These are phyloP conservation scores for Drosophila nigrodunni DNA, from an alignment of 1,140 invertebrate genomes.

Conservation along the genomic window DNA sequence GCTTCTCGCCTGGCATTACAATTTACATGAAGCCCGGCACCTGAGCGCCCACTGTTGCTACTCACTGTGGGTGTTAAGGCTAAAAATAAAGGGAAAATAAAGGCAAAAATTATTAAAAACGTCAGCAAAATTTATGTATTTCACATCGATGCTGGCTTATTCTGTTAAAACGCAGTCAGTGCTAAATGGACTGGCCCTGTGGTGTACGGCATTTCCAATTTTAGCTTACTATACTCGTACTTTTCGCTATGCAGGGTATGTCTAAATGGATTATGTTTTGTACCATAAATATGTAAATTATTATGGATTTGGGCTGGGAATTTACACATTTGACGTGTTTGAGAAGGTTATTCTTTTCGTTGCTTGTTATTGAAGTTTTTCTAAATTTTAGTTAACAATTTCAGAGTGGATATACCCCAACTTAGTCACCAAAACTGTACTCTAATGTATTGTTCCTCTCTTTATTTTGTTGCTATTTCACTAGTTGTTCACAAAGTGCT, in stretches of 20 bases:
- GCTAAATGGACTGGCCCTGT: constrained; percentile 32
- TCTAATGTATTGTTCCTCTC: constrained; percentile 9
- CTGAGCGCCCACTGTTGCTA: constrained; percentile 30
- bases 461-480: constrained; percentile 6
- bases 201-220: constrained; percentile 21
- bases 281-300: background rate
- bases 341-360: background rate
- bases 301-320: too few species aligned
- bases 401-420: background rate
- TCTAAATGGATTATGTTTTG: background rate
- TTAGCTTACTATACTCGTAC: constrained; percentile 11
- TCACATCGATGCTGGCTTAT: constrained; percentile 31
- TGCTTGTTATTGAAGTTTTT: background rate
- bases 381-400: background rate
- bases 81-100: background rate
- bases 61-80: constrained; percentile 8
- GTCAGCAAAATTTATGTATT: constrained; percentile 48
- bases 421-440: background rate
- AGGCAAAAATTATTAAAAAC: constrained; percentile 27
- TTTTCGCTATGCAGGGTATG: background rate
- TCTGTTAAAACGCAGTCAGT: constrained; percentile 32
- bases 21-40: constrained; percentile 42
- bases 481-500: constrained; percentile 11
- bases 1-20: constrained; percentile 8
- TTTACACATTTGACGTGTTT: too few species aligned